A percentile compares a stretch with the other conserved stretches of the same genome.
Evolutionary conservation across 2,113 vertebrate genomes (phyloP).

Genomic region (Puntigrus tetrazona): DNA sequence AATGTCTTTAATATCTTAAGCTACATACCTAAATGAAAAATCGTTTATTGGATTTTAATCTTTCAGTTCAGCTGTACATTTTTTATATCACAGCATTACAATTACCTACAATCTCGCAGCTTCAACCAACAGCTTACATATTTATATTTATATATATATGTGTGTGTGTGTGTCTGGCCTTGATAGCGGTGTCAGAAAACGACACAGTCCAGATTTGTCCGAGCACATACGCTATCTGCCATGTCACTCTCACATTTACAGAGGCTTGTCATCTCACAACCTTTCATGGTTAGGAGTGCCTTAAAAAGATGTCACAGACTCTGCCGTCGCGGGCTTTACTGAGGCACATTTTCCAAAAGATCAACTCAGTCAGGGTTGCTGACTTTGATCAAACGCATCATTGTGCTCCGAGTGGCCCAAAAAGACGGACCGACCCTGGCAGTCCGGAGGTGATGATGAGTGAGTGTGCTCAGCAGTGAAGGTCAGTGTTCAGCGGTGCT

Average conservation of each 20-base stretch:
- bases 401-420: not conserved
- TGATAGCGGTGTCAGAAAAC: not conserved
- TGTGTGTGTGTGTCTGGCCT: not conserved
- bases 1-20: not conserved
- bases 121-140: not conserved
- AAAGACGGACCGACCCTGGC: not conserved
- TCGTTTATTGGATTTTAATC: not conserved
- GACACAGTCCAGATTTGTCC: not conserved
- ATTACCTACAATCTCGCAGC: not conserved
- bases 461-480: not conserved
- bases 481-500: slow-evolving; percentile 27
- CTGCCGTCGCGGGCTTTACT: not conserved
- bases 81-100: not conserved
- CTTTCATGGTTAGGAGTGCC: not conserved
- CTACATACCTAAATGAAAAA: not conserved
- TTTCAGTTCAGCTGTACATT: not conserved
- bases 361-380: slow-evolving; percentile 5
- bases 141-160: no score
- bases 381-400: slow-evolving; percentile 39
- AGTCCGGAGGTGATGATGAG: not conserved
- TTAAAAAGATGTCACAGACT: slow-evolving; percentile 15
- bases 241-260: not conserved
- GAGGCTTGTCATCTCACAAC: not conserved
- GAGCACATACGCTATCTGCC: not conserved
- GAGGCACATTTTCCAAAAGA: slow-evolving; percentile 42